Base-by-base conservation (phyloP, 2,113 vertebrate genomes). In the Beaufortia kweichowensis region DNA sequence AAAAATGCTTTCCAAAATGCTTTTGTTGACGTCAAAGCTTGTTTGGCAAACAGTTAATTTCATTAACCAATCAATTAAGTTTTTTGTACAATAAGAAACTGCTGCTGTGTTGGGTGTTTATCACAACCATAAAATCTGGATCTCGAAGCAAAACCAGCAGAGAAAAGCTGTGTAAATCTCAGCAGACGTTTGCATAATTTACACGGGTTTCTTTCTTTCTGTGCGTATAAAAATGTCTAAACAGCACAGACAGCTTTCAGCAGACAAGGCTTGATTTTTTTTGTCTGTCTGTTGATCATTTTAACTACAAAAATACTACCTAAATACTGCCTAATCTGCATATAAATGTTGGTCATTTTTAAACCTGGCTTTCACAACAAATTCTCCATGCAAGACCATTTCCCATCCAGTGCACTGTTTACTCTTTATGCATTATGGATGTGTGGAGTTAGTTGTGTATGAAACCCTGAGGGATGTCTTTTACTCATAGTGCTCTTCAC, bases 401-500 rank as follows among this genome's bases (percentile, higher is more conserved):
- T 56, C 62, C 29, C 33, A 56, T 21, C 19, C 56, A 43, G 24
- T 24, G n/a, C 21, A 2, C 19, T 67, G 80, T 85, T 82, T 75
- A 76, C 65, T 79, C 50, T 59, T 35, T 12, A 39, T 82, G 59
- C 35, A 71, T 77, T 77, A 70, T 78, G 65, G 26, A 81, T 79
- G 57, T 23, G 41, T 33, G 67, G 66, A 72, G 46, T 78, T 62
- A 65, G 62, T 62, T 76, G 81, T 81, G 62, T 43, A 65, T 41
- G 28, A 78, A 80, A 66, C 50, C 75, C 68, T 59, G 23, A 57
- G 80, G 80, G 68, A 14, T 66, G 14, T 76, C 62, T 26, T 84
- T 69, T 85, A 80, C 72, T 77, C 79, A 79, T 53, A 68, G 65
- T 82, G 80, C 46, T 72, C 69, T 77, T 69, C 83, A 81, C 65